Evolutionary conservation across 1,140 invertebrate species (phyloP), one percentile per base, ranked within the genome.

Genomic region (Drosophila miranda): DNA sequence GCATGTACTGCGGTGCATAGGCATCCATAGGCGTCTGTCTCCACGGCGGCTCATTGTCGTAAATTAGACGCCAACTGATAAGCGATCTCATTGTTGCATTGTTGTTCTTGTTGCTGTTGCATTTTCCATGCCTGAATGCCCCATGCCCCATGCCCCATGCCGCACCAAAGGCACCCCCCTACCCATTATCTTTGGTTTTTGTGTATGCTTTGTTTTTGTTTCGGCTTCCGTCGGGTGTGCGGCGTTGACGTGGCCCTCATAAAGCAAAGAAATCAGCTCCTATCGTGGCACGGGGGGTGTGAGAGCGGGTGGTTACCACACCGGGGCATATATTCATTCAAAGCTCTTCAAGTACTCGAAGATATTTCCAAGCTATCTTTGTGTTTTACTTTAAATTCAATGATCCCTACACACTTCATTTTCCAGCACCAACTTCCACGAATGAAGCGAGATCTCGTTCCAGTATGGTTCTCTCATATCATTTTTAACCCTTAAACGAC

Each of bases 61-160:
- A 88, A 88, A 88, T 88, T 88, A 88, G 83, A 88, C 83, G 83
- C 83, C 79, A 84, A 76, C 84, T 79, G 84, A 88, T 88, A 88
- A 88, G 83, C 80, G 79, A 88, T 88, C 83, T 88, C 79, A 86
- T 84, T 88, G 87, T 87, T 83, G 72, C 78, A 89, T 76, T 79
- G 77, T 78, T 26, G 64, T 67, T 63, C 51, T 60, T 49, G 49
- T 26, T 61, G 57, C 28, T 53, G 28, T 55, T 58, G 70, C 61
- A 75, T 68, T 59, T 68, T 68, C 50, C 62, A 67, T 55, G 64
- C 64, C 64, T 54, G 62, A 68, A 67, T 68, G 50, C 30, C 61
- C 19, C 62, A 46, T 66, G 34, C 48, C 19, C 64, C 28, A 23
- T 68, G 50, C 30, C 61, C 19, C 62, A 46, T 66, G 34, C 48